Base-by-base conservation (phyloP, 2,888 invertebrate genomes). In the Ephialtes manifestator region DNA sequence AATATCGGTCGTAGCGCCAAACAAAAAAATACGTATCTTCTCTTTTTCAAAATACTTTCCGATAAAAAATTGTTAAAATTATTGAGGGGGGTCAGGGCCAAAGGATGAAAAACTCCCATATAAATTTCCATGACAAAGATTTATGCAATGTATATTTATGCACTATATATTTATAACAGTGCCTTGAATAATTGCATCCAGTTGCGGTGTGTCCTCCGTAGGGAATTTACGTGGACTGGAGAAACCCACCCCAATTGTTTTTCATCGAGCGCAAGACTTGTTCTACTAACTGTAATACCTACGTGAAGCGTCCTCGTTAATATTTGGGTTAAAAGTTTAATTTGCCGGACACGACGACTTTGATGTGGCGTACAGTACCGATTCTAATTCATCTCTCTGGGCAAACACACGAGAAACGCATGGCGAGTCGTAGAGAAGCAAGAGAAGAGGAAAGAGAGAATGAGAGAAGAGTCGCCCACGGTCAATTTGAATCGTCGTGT, bases 281-380 rank as follows among this genome's bases (percentile, higher is more conserved):
- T 11, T 60, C 31, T 28, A 18, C 65, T n/a, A 10, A 43, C 8
- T 31, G 51, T n/a, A 24, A 74, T 15, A 68, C 24, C 10, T 43
- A 68, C 35, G 60, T 18, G 20, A 48, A 35, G 53, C 51, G 60
- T 60, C 20, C 78, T 70, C 84, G 70, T 80, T 85, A 72, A 83
- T 85, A 87, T 91, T 91, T 90, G 87, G 89, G 90, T 91, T 91
- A 89, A 90, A 90, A 88, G 88, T 88, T 89, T 88, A 86, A 91
- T 88, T 90, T 83, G 81, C 72, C 87, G 86, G 85, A 63, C 82
- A 87, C 87, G 82, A 53, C 28, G 13, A 75, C 79, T 84, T 87
- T 80, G 81, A 87, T 86, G 84, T 71, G 74, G 74, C 35, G 67
- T 76, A 67, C 65, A 58, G 63, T 55, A 82, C 82, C 76, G 88